Conservation (phyloP, 2,113 vertebrate species). For the Setophaga petechia region DNA sequence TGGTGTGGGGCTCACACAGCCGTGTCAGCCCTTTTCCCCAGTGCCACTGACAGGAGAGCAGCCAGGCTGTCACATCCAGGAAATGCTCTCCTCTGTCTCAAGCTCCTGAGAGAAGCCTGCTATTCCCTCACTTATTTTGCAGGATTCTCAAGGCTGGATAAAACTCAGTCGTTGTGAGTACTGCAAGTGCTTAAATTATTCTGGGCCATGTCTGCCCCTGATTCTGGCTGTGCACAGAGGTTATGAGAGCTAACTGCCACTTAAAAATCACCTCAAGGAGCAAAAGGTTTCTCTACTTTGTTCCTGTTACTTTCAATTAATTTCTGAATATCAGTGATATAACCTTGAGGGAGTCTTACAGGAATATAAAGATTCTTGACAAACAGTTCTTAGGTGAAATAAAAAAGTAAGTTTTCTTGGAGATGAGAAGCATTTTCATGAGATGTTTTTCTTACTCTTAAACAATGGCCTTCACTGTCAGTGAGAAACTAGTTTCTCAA, state of each 20-base stretch:
- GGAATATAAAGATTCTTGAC: background rate
- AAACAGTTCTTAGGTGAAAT: background rate
- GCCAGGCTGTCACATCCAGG: background rate
- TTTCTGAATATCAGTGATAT: background rate
- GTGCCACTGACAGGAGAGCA: background rate
- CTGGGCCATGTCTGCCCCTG: background rate
- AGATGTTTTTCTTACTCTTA: background rate
- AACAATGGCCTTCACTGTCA: background rate
- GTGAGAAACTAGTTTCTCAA: background rate
- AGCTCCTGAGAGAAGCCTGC: background rate
- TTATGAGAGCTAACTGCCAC: background rate
- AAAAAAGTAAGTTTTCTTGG: background rate
- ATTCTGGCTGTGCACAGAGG: background rate
- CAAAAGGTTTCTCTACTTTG: background rate
- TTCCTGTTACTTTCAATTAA: background rate
- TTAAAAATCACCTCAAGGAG: background rate
- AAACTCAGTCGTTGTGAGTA: background rate
- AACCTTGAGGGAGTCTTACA: background rate
- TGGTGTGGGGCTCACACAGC: background rate
- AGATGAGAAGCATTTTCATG: background rate
- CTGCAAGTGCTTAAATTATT: background rate
- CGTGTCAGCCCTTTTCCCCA: fast-evolving
- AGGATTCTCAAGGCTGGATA: background rate
- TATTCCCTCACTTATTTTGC: background rate
- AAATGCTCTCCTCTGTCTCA: background rate